Conservation (phyloP, 2,888 invertebrate genomes). For the Notodonta ziczac region DNA sequence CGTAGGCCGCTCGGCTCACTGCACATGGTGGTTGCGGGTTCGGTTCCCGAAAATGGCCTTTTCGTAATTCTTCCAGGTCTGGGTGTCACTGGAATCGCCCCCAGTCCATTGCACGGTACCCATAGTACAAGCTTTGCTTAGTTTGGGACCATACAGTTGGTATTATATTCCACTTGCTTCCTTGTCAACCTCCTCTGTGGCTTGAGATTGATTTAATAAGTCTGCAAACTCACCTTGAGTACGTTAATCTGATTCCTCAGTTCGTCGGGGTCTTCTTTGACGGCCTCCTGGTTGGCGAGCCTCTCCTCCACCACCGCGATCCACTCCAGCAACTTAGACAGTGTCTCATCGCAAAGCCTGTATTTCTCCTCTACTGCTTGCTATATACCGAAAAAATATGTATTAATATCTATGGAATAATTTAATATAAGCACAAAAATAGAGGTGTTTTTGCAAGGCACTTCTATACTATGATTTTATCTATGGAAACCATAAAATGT, state of each 20-base stretch:
- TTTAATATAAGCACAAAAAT: conserved; percentile 10
- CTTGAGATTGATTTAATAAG: too few species aligned
- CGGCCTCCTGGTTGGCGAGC: conserved; percentile 93
- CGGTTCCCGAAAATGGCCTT: too few species aligned
- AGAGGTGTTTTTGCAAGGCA: background rate
- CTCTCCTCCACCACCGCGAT: conserved; percentile 93
- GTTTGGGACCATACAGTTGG: too few species aligned
- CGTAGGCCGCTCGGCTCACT: too few species aligned
- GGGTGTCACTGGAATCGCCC: too few species aligned
- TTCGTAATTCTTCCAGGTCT: too few species aligned
- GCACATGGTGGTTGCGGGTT: too few species aligned
- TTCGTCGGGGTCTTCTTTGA: conserved; percentile 94
- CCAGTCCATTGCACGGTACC: too few species aligned
- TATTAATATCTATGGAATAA: conserved; percentile 5
- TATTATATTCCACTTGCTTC: too few species aligned
- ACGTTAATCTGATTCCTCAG: conserved; percentile 94
- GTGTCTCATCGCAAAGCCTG: conserved; percentile 94
- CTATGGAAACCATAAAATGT: background rate
- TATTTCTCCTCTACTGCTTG: conserved; percentile 98
- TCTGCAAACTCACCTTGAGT: conserved; percentile 86
- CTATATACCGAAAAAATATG: conserved; percentile 79
- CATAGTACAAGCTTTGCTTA: too few species aligned
- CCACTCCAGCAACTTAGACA: conserved; percentile 94
- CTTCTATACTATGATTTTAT: background rate
- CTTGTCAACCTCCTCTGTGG: too few species aligned